Evolutionary conservation across 2,797 vertebrate species (phyloP).

Genomic region (Sebastes miniatus): DNA sequence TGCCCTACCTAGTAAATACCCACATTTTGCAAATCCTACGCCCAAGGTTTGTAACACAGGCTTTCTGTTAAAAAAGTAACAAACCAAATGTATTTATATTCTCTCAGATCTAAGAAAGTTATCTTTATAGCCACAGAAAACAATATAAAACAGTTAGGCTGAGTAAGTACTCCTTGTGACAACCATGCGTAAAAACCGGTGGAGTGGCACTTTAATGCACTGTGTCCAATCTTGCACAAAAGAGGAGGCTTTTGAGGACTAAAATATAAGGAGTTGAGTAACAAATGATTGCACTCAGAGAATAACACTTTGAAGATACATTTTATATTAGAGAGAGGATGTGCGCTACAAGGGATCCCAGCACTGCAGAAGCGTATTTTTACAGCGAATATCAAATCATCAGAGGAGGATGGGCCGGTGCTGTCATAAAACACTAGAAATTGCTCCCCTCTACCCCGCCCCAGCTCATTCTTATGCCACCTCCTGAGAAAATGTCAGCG

Average conservation of each 20-base stretch:
- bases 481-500: constrained; percentile 63
- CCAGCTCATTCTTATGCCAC: constrained; percentile 30
- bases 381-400: constrained; percentile 1
- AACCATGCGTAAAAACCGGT: neutral
- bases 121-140: neutral
- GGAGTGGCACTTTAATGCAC: neutral
- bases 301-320: neutral
- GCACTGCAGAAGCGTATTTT: neutral
- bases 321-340: neutral
- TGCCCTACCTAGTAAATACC: neutral
- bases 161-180: neutral
- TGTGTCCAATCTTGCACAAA: neutral
- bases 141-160: neutral
- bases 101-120: neutral
- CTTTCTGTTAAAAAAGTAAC: neutral
- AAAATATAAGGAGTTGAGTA: neutral
- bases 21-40: neutral
- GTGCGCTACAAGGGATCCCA: neutral
- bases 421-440: constrained; percentile 23
- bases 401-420: neutral
- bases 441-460: neutral
- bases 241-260: neutral
- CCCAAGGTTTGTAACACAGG: neutral
- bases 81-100: neutral
- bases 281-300: neutral